Base-by-base conservation (phyloP, 2,113 vertebrate species). In the Morone saxatilis region DNA sequence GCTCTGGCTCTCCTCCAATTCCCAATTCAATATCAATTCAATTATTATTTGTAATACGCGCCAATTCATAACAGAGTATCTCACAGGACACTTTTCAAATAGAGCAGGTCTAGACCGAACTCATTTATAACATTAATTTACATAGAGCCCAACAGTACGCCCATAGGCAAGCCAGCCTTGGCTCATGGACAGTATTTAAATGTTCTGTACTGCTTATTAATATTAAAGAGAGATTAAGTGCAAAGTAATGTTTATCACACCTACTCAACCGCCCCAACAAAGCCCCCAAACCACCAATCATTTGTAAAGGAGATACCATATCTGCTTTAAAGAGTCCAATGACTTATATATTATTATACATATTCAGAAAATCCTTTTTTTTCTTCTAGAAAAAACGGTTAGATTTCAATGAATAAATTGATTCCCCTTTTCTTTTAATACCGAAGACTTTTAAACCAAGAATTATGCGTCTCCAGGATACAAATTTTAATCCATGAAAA, bases 171-270 rank as follows among this genome's bases (percentile, higher is more conserved):
- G 25, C 25, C n/a, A n/a, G n/a, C 1, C 25, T 25, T 25, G 25
- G 25, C 25, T 62, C 11, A 69, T 31, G 38, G n/a, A n/a, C 25
- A 60, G 19, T n/a, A 51, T 7, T 14, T 38, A 25, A 25, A 47
- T 72, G 73, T 41, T 41, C 16, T 25, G 25, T 25, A 25, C 25
- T 25, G 25, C 53, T 20, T 67, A 59, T 1, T 11, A 41, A 36
- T 65, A 75, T 11, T 11, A 67, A 45, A 12, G 9, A 80, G 45
- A 54, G 51, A 74, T 36, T 13, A 38, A 74, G 67, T 20, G 48
- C 7, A 47, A 47, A 17, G 38, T 40, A 47, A 22, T 22, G 9
- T 53, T 43, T 41, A 62, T 57, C 2, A 1, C 50, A 11, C 45
- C 12, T 31, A n/a, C 8, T 62, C 40, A 36, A n/a, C n/a, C 54